Base-by-base conservation (phyloP, 2,888 invertebrate genomes). In the Hypomecis atomaria region DNA sequence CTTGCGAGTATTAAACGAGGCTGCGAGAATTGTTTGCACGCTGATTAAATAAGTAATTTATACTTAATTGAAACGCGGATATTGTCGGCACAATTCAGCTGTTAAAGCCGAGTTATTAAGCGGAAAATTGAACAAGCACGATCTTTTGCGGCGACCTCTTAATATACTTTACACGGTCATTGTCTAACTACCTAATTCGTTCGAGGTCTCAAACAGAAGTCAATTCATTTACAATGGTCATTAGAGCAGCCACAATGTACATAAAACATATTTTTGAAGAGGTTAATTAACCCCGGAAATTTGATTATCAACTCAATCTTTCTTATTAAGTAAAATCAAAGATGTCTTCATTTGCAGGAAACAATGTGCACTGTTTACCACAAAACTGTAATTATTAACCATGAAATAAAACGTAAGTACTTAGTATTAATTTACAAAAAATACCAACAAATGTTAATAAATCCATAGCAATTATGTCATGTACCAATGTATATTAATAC, bases 1-100 rank as follows among this genome's bases (percentile, higher is more conserved):
- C 74, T 74, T 70, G 69, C 67, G 71, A 71, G 74, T 78, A 79
- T 82, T 81, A 77, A 76, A 75, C 75, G 77, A 73, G 75, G 75
- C 74, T 79, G 74, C 63, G 62, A 70, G 62, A 71, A 69, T 71
- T 71, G 66, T 53, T 62, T 62, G 62, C 42, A 60, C 62, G 63
- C 71, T 79, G 75, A 78, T 81, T 79, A 75, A 68, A 73, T 70
- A 67, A 71, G 68, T 77, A 76, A 80, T 78, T 76, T 76, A 71
- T 58, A 67, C 45, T 68, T 70, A 71, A 72, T 75, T 58, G 63
- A 60, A 67, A 64, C 61, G 61, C 60, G 59, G 58, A 58, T 62
- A 63, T 58, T 47, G 48, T 34, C 38, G 50, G 57, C 42, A 62
- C 62, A 65, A 57, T 58, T 62, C 58, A 68, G 59, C 56, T 55